Percentiles rank a stretch among this genome's conserved stretches.
phyloP scores from a whole-genome alignment of 2,797 vertebrate genomes.

The Cryptoprocta ferox region DNA sequence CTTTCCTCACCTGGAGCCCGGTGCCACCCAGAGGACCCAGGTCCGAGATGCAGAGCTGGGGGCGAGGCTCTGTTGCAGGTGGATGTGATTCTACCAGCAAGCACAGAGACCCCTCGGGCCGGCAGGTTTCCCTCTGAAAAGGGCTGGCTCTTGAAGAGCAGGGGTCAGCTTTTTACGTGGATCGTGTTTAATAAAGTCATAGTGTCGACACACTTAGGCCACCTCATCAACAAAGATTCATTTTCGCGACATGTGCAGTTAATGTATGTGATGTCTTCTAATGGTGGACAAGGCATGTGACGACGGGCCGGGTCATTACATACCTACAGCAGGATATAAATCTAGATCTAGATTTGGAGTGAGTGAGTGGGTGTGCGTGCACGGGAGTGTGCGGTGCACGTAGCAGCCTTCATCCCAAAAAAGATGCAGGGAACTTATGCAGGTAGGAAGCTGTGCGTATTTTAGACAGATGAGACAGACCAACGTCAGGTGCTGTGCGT shows the following conservation, averaged over 20 bases:
- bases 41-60: neutral
- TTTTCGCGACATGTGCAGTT: neutral
- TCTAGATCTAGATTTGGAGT: neutral
- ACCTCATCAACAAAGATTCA: neutral
- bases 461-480: neutral
- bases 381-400: too few relatives aligned
- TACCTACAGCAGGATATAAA: neutral
- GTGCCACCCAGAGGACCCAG: too few relatives aligned
- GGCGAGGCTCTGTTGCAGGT: too few relatives aligned
- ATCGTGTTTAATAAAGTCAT: neutral
- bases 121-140: neutral
- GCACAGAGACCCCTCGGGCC: too few relatives aligned
- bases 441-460: neutral
- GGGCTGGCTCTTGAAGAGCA: neutral
- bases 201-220: neutral
- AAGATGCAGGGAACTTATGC: neutral
- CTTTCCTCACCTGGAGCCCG: neutral
- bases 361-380: neutral
- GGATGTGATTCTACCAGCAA: neutral
- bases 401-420: neutral
- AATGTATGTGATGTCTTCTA: neutral
- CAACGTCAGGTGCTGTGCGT: neutral
- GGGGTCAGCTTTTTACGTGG: neutral
- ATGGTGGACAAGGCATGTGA: neutral
- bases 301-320: neutral